These are phyloP conservation scores for Sarcophaga caerulescens DNA, from an alignment of 2,888 invertebrate species.

Conservation along the genomic window DNA sequence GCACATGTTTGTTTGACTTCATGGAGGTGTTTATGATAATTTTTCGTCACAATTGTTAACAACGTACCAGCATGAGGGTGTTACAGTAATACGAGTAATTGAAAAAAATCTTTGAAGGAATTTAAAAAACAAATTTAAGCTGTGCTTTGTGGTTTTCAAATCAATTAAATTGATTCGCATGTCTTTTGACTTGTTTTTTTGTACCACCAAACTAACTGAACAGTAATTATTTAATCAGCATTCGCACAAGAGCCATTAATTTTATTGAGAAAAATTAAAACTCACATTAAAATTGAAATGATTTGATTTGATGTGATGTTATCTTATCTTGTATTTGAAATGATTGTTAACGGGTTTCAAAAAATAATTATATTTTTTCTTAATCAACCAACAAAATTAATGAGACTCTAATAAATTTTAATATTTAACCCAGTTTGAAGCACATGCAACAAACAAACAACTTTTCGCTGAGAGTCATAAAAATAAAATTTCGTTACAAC, in stretches of 20 bases:
- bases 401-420: slow-evolving; percentile 28
- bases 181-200: neutral
- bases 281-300: neutral
- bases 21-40: slow-evolving; percentile 39
- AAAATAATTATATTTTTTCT: neutral
- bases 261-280: slow-evolving; percentile 1
- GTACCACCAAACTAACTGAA: neutral
- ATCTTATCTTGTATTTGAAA: neutral
- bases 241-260: slow-evolving; percentile 1
- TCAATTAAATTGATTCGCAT: slow-evolving; percentile 3
- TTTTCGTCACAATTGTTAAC: neutral
- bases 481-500: slow-evolving; percentile 3
- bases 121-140: neutral
- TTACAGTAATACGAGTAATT: neutral
- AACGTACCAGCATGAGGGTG: slow-evolving; percentile 14
- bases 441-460: neutral
- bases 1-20: neutral
- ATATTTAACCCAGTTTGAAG: slow-evolving; percentile 22
- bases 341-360: neutral
- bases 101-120: neutral
- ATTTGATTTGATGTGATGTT: neutral
- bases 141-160: neutral
- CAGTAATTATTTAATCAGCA: slow-evolving; percentile 22
- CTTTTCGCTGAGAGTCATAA: slow-evolving; percentile 10
- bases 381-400: neutral